Evolutionary conservation across 2,113 vertebrate genomes (phyloP).

Genomic region (Procapra przewalskii): DNA sequence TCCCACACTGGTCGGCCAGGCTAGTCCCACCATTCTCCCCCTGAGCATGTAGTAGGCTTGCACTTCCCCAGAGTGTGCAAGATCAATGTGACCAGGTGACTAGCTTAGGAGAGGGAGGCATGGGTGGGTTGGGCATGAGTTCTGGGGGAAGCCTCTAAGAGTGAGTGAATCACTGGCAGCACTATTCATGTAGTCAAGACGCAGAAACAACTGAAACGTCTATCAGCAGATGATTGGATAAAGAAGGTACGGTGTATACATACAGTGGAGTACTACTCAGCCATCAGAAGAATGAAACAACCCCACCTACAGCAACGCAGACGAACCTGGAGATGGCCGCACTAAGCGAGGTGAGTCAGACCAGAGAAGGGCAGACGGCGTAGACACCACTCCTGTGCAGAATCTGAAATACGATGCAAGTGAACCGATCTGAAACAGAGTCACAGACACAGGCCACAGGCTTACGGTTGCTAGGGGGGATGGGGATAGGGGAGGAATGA

Average conservation of each 20-base stretch:
- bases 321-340: neutral
- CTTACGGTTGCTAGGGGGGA: neutral
- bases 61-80: rapidly evolving
- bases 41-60: rapidly evolving
- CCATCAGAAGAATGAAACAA: neutral
- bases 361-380: neutral
- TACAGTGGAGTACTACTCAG: neutral
- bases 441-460: neutral
- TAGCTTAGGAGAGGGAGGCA: no score
- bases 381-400: rapidly evolving
- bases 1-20: neutral
- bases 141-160: neutral
- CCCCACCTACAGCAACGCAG: rapidly evolving
- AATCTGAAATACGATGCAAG: no score
- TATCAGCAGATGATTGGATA: neutral
- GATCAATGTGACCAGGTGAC: neutral
- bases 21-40: neutral
- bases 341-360: neutral
- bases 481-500: neutral
- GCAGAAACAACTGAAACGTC: neutral
- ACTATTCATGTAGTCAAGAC: neutral
- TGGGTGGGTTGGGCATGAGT: neutral
- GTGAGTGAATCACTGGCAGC: neutral
- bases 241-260: neutral
- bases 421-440: neutral